Conservation (phyloP, 2,797 vertebrate genomes). For the Nyctibius grandis region DNA sequence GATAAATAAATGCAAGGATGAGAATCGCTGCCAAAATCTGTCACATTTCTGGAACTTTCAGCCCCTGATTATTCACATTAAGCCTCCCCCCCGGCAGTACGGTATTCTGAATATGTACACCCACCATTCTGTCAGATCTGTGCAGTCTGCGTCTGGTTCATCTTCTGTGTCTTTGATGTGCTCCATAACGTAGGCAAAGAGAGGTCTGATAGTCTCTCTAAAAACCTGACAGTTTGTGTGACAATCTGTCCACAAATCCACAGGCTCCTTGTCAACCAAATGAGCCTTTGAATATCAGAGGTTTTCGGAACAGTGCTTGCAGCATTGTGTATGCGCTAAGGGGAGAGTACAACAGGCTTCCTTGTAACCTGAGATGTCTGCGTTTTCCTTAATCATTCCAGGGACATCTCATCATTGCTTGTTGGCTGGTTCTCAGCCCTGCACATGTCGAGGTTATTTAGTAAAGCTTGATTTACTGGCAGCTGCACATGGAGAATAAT, state of each 20-base stretch:
- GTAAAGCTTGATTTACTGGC: conserved; percentile 42
- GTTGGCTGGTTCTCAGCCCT: conserved; percentile 52
- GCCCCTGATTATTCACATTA: conserved; percentile 65
- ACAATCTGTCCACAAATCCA: conserved; percentile 72
- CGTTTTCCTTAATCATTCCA: conserved; percentile 62
- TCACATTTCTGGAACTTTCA: conserved; percentile 70
- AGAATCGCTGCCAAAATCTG: conserved; percentile 62
- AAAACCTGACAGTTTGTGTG: conserved; percentile 78
- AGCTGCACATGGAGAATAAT: conserved; percentile 24
- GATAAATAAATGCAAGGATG: conserved; percentile 63
- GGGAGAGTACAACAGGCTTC: conserved; percentile 61
- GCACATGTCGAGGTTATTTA: conserved; percentile 63
- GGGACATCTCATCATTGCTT: conserved; percentile 65
- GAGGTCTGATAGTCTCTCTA: conserved; percentile 70
- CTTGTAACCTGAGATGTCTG: conserved; percentile 60
- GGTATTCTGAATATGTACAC: conserved; percentile 63
- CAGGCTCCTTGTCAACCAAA: conserved; percentile 65
- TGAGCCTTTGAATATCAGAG: conserved; percentile 57
- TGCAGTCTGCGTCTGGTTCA: conserved; percentile 67
- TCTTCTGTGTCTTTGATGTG: conserved; percentile 70
- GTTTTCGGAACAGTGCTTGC: conserved; percentile 59
- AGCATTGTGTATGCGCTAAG: conserved; percentile 49
- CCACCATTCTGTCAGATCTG: conserved; percentile 67
- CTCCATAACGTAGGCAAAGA: conserved; percentile 66
- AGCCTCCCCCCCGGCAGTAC: not conserved